Percentiles rank a stretch among this genome's conserved stretches.
phyloP scores from a whole-genome alignment of 2,113 vertebrate genomes.

The Cathartes aura region DNA sequence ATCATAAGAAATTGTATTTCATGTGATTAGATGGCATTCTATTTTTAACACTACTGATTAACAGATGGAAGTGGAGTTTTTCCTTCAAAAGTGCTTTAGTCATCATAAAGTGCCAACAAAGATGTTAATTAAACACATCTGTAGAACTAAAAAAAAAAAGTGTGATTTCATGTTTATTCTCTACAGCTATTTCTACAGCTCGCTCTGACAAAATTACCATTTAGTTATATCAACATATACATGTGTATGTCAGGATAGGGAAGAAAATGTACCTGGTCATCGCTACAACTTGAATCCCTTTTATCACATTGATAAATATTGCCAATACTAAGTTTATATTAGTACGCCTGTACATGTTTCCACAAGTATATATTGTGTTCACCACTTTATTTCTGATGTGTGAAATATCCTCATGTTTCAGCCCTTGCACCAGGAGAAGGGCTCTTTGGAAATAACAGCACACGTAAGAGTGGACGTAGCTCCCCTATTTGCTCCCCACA shows the following conservation, averaged over 20 bases:
- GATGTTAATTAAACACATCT: constrained; percentile 1
- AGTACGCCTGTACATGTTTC: background rate
- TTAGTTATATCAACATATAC: background rate
- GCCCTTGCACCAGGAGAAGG: background rate
- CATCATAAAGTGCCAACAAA: background rate
- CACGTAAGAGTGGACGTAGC: accelerated
- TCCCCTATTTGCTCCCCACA: background rate
- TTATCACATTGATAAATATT: background rate
- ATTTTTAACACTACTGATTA: constrained; percentile 34
- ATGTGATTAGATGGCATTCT: background rate
- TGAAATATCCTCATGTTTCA: background rate
- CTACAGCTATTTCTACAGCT: background rate
- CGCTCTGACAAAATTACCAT: background rate
- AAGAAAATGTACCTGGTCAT: background rate
- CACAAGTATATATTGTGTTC: background rate
- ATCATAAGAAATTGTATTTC: background rate
- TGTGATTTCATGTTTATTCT: background rate
- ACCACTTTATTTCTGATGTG: background rate
- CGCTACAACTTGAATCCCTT: background rate
- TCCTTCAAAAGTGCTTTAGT: constrained; percentile 5
- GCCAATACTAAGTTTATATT: background rate
- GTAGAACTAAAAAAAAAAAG: background rate
- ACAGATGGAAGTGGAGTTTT: constrained; percentile 17
- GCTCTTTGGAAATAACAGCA: background rate
- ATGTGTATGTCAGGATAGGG: accelerated